Evolutionary conservation across 2,797 vertebrate species (phyloP).

Genomic region (Propithecus perrieri): DNA sequence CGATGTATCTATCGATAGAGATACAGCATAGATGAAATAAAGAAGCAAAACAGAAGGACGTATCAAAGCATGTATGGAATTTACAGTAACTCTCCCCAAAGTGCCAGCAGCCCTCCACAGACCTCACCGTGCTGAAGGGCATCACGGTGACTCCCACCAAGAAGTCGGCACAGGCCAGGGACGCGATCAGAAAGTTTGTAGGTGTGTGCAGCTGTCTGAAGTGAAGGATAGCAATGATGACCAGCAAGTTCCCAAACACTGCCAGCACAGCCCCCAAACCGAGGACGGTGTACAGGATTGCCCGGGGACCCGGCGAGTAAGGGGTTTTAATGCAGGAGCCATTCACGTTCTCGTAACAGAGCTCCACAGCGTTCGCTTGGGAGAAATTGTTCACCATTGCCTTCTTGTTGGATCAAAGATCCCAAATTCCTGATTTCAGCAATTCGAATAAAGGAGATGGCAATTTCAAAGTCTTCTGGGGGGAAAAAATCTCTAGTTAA

Average conservation of each 20-base stretch:
- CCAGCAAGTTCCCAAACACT: slow-evolving; percentile 89
- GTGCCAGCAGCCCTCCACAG: slow-evolving; percentile 90
- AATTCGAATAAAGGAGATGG: background rate
- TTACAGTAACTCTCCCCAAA: slow-evolving; percentile 88
- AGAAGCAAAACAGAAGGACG: slow-evolving; percentile 91
- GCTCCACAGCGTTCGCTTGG: background rate
- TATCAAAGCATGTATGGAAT: slow-evolving; percentile 90
- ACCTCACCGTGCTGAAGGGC: slow-evolving; percentile 90
- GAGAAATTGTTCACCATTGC: background rate
- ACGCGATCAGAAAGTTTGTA: slow-evolving; percentile 89
- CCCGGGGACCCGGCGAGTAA: background rate
- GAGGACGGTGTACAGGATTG: background rate
- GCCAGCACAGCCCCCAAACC: slow-evolving; percentile 84
- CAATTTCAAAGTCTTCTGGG: background rate
- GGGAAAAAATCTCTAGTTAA: background rate
- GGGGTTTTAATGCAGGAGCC: slow-evolving; percentile 46
- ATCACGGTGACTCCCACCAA: slow-evolving; percentile 90
- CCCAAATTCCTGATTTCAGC: background rate
- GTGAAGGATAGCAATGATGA: slow-evolving; percentile 88
- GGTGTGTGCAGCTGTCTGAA: slow-evolving; percentile 90
- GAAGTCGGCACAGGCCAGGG: slow-evolving; percentile 90
- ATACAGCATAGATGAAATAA: slow-evolving; percentile 92
- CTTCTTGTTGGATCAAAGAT: background rate
- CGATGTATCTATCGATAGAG: slow-evolving; percentile 66
- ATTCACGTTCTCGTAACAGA: slow-evolving; percentile 39